Evolutionary conservation across 2,888 invertebrate genomes (phyloP).

Genomic region (Ceramica pisi): DNA sequence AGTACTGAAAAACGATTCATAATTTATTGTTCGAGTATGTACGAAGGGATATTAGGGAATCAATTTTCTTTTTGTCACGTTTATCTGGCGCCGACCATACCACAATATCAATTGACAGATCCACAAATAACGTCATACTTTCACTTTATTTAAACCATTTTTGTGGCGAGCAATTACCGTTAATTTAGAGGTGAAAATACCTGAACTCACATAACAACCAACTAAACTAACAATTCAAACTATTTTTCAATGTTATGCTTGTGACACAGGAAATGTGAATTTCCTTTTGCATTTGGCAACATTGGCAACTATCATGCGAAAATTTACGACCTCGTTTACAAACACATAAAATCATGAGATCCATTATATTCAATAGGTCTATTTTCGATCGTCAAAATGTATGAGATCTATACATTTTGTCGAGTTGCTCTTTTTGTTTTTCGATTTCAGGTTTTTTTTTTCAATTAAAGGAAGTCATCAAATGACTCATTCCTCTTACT

Average conservation of each 20-base stretch:
- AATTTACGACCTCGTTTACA: constrained; percentile 11
- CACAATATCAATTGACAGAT: constrained; percentile 18
- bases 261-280: constrained; percentile 30
- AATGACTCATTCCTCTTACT: no score
- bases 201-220: not conserved
- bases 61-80: no score
- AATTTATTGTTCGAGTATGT: no score
- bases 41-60: no score
- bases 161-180: constrained; percentile 24
- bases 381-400: not conserved
- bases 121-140: constrained; percentile 38
- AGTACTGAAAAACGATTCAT: no score
- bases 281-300: not conserved
- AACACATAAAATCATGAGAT: constrained; percentile 6
- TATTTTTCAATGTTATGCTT: constrained; percentile 22
- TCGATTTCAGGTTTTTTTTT: no score
- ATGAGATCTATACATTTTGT: no score
- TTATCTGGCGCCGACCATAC: no score
- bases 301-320: constrained; percentile 5
- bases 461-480: no score
- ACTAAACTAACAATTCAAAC: not conserved
- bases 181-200: constrained; percentile 50
- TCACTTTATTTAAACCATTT: constrained; percentile 44
- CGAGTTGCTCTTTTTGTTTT: no score
- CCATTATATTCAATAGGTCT: not conserved